A percentile compares a stretch with the other conserved stretches of the same genome.
These are phyloP conservation scores for Pempheris klunzingeri DNA, from an alignment of 2,797 vertebrate genomes.

Conservation along the genomic window DNA sequence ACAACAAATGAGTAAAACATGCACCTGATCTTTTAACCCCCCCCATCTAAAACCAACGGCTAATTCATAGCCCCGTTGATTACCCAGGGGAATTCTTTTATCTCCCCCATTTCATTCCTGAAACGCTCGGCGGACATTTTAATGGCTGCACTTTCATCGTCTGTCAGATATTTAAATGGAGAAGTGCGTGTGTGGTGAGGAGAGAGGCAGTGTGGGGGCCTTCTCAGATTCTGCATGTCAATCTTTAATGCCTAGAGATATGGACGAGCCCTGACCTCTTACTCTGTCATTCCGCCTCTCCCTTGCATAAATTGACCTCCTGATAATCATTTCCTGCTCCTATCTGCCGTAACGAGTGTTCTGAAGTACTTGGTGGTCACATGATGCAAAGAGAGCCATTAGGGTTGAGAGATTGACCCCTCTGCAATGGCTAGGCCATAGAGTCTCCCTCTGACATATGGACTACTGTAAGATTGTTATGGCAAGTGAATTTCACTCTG, in stretches of 20 bases:
- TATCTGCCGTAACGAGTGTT: constrained; percentile 82
- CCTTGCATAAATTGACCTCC: constrained; percentile 85
- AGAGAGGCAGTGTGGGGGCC: constrained; percentile 64
- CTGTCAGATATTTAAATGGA: constrained; percentile 88
- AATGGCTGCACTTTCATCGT: constrained; percentile 88
- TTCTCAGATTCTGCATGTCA: constrained; percentile 82
- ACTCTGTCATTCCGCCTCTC: constrained; percentile 80
- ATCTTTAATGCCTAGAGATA: constrained; percentile 86
- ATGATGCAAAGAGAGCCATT: constrained; percentile 79
- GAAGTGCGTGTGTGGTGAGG: constrained; percentile 73
- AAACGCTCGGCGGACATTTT: constrained; percentile 84
- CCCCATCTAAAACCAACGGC: constrained; percentile 76
- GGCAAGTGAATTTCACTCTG: constrained; percentile 75
- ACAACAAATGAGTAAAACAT: constrained; percentile 81
- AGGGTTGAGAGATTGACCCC: constrained; percentile 84
- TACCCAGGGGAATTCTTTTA: constrained; percentile 86
- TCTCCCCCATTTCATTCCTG: constrained; percentile 87
- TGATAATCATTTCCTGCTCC: constrained; percentile 84
- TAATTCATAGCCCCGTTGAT: constrained; percentile 86
- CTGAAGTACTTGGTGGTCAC: constrained; percentile 76
- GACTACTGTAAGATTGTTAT: constrained; percentile 72
- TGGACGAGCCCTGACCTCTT: constrained; percentile 81
- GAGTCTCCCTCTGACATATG: constrained; percentile 80
- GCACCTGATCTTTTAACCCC: constrained; percentile 66
- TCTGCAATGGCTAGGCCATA: constrained; percentile 66